Evolutionary conservation across 2,888 invertebrate genomes (phyloP).

Genomic region (Dryomyza anilis): DNA sequence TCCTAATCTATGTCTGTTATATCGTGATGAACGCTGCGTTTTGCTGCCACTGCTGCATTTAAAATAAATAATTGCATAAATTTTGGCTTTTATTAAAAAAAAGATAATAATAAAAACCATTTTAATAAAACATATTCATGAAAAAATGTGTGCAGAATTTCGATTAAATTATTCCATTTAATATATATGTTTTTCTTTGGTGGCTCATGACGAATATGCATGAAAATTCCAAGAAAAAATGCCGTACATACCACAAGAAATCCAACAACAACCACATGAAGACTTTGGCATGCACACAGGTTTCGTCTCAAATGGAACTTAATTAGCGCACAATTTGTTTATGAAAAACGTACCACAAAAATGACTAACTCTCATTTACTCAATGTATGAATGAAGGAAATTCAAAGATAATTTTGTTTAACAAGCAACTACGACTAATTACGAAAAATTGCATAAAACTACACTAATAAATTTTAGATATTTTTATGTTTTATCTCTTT

Average conservation of each 20-base stretch:
- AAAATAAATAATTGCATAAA: conserved; percentile 6
- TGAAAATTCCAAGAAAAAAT: conserved; percentile 1
- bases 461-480: not conserved
- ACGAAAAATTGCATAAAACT: not conserved
- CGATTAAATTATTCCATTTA: not conserved
- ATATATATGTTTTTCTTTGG: too few relatives aligned
- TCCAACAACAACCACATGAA: too few relatives aligned
- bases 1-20: conserved; percentile 5
- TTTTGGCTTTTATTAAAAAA: conserved; percentile 1
- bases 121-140: not conserved
- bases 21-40: not conserved
- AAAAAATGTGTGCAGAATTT: not conserved
- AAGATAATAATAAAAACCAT: too few relatives aligned
- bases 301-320: not conserved
- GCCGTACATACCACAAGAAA: not conserved
- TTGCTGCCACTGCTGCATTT: not conserved
- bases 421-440: not conserved
- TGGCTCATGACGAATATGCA: not conserved
- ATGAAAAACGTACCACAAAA: not conserved
- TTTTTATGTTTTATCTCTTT: too few relatives aligned
- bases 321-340: not conserved
- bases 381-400: not conserved
- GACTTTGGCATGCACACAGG: not conserved
- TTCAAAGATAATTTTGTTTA: not conserved
- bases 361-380: too few relatives aligned